phyloP scores from a whole-genome alignment of 2,888 invertebrate species.

The Alviniconcha strummeri region DNA sequence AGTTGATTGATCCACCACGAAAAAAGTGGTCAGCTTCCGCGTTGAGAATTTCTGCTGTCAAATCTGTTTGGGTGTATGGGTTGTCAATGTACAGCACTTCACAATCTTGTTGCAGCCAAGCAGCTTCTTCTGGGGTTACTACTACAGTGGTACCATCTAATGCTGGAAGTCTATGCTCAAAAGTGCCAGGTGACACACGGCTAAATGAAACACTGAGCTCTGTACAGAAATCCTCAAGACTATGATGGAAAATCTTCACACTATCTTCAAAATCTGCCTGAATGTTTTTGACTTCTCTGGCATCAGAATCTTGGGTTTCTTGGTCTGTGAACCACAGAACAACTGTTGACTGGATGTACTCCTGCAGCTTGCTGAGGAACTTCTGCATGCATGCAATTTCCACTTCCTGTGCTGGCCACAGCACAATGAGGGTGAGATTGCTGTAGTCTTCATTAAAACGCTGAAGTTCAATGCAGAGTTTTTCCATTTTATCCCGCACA shows the following conservation, averaged over 20 bases:
- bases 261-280: neutral
- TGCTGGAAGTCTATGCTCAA: conserved; percentile 34
- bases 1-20: conserved; percentile 48
- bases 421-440: conserved; percentile 36
- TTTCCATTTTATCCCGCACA: conserved; percentile 32
- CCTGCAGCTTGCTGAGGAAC: conserved; percentile 29
- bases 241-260: neutral
- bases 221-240: conserved; percentile 30
- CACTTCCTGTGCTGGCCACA: conserved; percentile 39
- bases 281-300: neutral
- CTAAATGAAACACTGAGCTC: conserved; percentile 22
- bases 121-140: conserved; percentile 39
- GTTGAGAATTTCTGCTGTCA: conserved; percentile 34
- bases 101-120: conserved; percentile 44
- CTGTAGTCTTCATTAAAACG: conserved; percentile 45
- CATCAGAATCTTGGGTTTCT: neutral
- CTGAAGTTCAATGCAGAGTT: conserved; percentile 37
- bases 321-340: neutral
- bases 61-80: conserved; percentile 30
- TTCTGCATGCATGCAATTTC: conserved; percentile 17
- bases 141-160: neutral
- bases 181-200: neutral
- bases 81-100: conserved; percentile 44
- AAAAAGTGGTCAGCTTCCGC: conserved; percentile 48
- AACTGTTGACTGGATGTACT: conserved; percentile 8